Percentiles rank a stretch among this genome's conserved stretches.
Conservation (phyloP, 30 jellyfish, hydroid and myxozoan species). For the Aurelia aurita region DNA sequence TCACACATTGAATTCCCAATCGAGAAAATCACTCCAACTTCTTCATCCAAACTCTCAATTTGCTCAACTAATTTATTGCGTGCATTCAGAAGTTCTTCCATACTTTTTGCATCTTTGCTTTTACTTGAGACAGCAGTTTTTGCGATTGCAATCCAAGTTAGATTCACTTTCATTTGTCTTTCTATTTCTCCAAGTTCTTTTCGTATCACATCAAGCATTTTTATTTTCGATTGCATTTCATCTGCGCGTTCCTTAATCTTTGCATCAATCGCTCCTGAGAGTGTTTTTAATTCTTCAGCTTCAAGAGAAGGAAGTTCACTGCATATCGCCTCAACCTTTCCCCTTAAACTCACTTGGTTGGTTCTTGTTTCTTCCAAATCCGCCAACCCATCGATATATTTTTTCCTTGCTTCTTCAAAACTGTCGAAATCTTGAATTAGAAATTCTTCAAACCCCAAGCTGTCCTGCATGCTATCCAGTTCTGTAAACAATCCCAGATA, state of each 20-base stretch:
- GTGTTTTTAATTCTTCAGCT: not conserved
- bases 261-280: not conserved
- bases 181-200: conserved; percentile 36
- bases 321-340: not conserved
- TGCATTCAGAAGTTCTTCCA: conserved; percentile 55
- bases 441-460: not conserved
- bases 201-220: conserved; percentile 3
- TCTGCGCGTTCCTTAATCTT: not conserved
- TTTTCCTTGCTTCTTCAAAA: conserved; percentile 7
- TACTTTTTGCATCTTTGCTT: conserved; percentile 33
- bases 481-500: conserved; percentile 5
- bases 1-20: conserved; percentile 52
- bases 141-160: conserved; percentile 67
- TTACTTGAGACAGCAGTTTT: conserved; percentile 53
- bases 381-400: not conserved
- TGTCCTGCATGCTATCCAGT: not conserved
- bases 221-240: not conserved
- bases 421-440: not conserved
- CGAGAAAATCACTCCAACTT: conserved; percentile 14
- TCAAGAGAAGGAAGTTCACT: conserved; percentile 26
- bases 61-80: conserved; percentile 26
- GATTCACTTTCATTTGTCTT: conserved; percentile 18
- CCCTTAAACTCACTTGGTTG: not conserved
- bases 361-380: not conserved
- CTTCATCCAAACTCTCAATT: conserved; percentile 47